A percentile compares a stretch with the other conserved stretches of the same genome.
Evolutionary conservation across 2,113 vertebrate genomes (phyloP).

Genomic region (Silurus asotus): DNA sequence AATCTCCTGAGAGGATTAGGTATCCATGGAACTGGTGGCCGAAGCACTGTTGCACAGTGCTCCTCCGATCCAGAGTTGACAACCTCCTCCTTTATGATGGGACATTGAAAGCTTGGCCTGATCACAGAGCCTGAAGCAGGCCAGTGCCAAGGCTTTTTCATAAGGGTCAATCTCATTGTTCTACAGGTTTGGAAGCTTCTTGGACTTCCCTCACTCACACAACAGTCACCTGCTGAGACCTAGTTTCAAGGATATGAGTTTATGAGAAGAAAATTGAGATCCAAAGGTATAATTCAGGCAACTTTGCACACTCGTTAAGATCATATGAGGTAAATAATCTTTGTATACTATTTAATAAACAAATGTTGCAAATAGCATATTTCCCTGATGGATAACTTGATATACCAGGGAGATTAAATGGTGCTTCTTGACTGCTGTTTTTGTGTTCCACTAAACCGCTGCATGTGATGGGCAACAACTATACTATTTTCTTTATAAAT

Average conservation of each 20-base stretch:
- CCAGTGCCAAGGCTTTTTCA: slow-evolving; percentile 18
- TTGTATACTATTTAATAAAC: neutral
- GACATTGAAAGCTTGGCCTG: slow-evolving; percentile 19
- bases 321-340: neutral
- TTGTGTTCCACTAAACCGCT: neutral
- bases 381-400: neutral
- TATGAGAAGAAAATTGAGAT: slow-evolving; percentile 29
- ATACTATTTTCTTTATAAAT: neutral
- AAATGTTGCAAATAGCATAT: neutral
- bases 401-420: neutral
- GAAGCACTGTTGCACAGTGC: neutral
- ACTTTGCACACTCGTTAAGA: neutral
- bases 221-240: slow-evolving; percentile 27
- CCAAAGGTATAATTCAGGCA: neutral
- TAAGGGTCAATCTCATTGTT: neutral
- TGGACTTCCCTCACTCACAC: slow-evolving; percentile 26
- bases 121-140: neutral
- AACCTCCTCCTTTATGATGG: slow-evolving; percentile 44
- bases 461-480: neutral
- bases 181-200: neutral
- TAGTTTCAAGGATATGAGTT: slow-evolving; percentile 37
- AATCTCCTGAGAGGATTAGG: slow-evolving; percentile 42
- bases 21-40: neutral
- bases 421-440: neutral
- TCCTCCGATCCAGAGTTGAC: neutral